phyloP scores from a whole-genome alignment of 2,797 vertebrate genomes.

The Micropoecilia bifurca region DNA sequence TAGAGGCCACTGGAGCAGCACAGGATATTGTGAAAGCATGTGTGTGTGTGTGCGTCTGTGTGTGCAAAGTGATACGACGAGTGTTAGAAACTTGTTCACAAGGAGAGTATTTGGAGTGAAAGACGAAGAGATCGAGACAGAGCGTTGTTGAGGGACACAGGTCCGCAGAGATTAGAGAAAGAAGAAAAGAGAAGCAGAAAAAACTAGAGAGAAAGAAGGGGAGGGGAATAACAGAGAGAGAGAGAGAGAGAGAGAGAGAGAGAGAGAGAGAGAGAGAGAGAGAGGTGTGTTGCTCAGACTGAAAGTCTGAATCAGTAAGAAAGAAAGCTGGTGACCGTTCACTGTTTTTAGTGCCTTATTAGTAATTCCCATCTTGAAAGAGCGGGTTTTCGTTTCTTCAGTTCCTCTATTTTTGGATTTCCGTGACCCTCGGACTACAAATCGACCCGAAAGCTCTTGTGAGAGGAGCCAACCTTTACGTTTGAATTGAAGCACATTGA shows the following conservation, averaged over 20 bases:
- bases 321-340: slow-evolving; percentile 39
- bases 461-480: neutral
- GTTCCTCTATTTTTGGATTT: slow-evolving; percentile 14
- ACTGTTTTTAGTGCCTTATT: slow-evolving; percentile 13
- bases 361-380: neutral
- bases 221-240: neutral
- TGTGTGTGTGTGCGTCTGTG: too few species aligned
- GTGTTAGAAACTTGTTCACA: slow-evolving; percentile 42
- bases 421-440: slow-evolving; percentile 1
- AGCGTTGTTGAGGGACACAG: slow-evolving; percentile 19
- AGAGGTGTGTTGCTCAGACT: slow-evolving; percentile 29
- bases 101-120: slow-evolving; percentile 44
- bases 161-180: slow-evolving; percentile 21
- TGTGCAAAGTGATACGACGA: slow-evolving; percentile 45
- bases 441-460: slow-evolving; percentile 3
- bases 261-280: neutral
- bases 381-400: slow-evolving; percentile 5
- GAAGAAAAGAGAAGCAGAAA: neutral
- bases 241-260: neutral
- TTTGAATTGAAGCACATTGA: neutral
- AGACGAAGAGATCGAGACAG: slow-evolving; percentile 39
- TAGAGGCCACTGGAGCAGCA: slow-evolving; percentile 55
- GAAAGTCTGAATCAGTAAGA: slow-evolving; percentile 38
- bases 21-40: slow-evolving; percentile 52
- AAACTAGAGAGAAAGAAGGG: neutral